A percentile compares a stretch with the other conserved stretches of the same genome.
These are phyloP conservation scores for Meteorus cinctellus DNA, from an alignment of 2,888 invertebrate genomes.

Conservation along the genomic window DNA sequence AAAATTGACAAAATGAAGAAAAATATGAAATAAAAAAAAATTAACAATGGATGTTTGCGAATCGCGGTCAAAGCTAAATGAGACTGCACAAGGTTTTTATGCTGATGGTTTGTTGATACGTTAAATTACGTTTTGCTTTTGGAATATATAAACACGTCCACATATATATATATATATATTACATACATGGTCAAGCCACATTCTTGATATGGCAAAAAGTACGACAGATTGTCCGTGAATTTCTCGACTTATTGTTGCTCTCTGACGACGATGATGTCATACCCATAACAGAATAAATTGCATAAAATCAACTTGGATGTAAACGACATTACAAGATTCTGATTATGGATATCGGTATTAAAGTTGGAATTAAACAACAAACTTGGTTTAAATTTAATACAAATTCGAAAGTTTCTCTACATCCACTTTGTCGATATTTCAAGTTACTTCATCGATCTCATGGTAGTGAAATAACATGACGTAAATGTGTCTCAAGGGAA, in stretches of 20 bases:
- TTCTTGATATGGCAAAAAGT: slow-evolving; percentile 4
- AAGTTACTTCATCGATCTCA: not conserved
- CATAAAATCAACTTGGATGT: not conserved
- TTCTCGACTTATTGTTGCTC: slow-evolving; percentile 8
- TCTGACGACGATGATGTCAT: not conserved
- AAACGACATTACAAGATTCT: not conserved
- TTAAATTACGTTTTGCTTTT: not conserved
- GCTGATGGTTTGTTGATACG: not conserved
- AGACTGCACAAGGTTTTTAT: too few relatives aligned
- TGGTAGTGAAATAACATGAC: not conserved
- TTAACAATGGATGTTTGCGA: not conserved
- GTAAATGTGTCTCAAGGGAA: not conserved
- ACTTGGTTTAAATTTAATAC: not conserved
- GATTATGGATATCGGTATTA: not conserved
- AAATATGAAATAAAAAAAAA: slow-evolving; percentile 10
- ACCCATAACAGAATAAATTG: not conserved
- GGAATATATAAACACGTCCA: not conserved
- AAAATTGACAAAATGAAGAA: not conserved
- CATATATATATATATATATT: not conserved
- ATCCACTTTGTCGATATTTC: not conserved
- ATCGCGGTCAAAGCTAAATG: slow-evolving; percentile 10
- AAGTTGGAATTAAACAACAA: slow-evolving; percentile 1
- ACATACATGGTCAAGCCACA: not conserved
- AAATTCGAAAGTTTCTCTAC: not conserved
- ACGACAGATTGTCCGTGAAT: not conserved